Conservation (phyloP, 2,888 invertebrate species). For the Thymelicus acteon region DNA sequence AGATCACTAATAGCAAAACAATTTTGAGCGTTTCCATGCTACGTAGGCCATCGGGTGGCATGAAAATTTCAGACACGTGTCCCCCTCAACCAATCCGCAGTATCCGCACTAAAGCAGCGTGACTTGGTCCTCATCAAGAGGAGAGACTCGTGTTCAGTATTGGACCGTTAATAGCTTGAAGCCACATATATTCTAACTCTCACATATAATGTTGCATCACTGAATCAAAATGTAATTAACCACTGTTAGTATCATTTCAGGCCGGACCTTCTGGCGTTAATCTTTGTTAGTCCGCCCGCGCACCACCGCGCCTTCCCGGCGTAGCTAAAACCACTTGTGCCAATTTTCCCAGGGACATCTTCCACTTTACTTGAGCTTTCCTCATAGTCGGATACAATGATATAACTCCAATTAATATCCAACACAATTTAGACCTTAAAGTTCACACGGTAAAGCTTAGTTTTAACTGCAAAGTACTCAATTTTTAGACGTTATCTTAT, state of each 20-base stretch:
- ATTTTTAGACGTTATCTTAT: constrained; percentile 46
- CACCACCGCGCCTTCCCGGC: constrained; percentile 63
- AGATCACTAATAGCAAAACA: too few species aligned
- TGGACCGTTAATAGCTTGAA: too few species aligned
- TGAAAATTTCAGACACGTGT: too few species aligned
- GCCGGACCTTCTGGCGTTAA: constrained; percentile 12
- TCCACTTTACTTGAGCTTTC: constrained; percentile 81
- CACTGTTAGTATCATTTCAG: background rate
- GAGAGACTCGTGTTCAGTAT: too few species aligned
- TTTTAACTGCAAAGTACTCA: constrained; percentile 48
- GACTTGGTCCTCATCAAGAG: too few species aligned
- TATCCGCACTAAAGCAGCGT: too few species aligned
- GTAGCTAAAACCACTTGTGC: constrained; percentile 84
- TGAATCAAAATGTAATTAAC: background rate
- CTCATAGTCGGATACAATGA: constrained; percentile 57
- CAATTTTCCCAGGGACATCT: constrained; percentile 83
- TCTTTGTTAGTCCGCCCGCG: constrained; percentile 54
- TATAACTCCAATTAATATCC: constrained; percentile 54
- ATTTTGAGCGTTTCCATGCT: too few species aligned
- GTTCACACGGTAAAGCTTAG: constrained; percentile 53
- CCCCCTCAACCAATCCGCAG: too few species aligned
- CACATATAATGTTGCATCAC: background rate
- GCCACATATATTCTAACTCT: too few species aligned
- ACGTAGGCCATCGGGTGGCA: too few species aligned
- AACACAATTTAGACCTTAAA: constrained; percentile 47